Percentiles rank a stretch among this genome's conserved stretches.
Evolutionary conservation across 2,797 vertebrate species (phyloP).

Genomic region (Synanceia verrucosa): DNA sequence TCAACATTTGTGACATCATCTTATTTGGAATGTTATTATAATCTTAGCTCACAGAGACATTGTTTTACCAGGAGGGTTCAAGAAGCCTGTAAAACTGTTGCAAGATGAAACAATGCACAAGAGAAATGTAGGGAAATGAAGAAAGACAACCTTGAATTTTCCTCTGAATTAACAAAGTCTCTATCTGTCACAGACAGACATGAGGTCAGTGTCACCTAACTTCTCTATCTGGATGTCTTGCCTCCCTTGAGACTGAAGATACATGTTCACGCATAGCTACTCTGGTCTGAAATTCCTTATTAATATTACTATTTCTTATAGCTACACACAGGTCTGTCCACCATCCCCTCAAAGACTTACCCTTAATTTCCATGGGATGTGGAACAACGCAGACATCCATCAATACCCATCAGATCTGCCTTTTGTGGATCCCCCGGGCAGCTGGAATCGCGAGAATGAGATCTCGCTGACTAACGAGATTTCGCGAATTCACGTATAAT

Average conservation of each 20-base stretch:
- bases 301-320: constrained; percentile 16
- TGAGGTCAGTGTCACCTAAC: constrained; percentile 7
- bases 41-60: constrained; percentile 45
- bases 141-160: too few species aligned
- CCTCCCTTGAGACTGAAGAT: background rate
- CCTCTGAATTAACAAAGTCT: too few species aligned
- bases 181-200: too few species aligned
- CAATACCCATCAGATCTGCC: too few species aligned
- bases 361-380: too few species aligned
- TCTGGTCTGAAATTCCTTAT: constrained; percentile 14
- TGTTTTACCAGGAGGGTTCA: constrained; percentile 25
- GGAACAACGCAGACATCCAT: too few species aligned
- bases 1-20: constrained; percentile 24
- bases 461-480: too few species aligned
- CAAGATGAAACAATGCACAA: constrained; percentile 14
- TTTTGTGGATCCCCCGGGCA: too few species aligned
- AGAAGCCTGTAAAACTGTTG: constrained; percentile 7
- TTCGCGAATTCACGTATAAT: too few species aligned
- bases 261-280: background rate
- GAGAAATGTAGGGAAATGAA: constrained; percentile 1
- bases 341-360: background rate
- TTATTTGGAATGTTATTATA: constrained; percentile 53
- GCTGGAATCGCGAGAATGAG: too few species aligned
- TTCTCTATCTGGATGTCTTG: background rate
- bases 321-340: constrained; percentile 17